Base-by-base conservation (phyloP, 2,888 invertebrate species). In the Apotomis capreana region DNA sequence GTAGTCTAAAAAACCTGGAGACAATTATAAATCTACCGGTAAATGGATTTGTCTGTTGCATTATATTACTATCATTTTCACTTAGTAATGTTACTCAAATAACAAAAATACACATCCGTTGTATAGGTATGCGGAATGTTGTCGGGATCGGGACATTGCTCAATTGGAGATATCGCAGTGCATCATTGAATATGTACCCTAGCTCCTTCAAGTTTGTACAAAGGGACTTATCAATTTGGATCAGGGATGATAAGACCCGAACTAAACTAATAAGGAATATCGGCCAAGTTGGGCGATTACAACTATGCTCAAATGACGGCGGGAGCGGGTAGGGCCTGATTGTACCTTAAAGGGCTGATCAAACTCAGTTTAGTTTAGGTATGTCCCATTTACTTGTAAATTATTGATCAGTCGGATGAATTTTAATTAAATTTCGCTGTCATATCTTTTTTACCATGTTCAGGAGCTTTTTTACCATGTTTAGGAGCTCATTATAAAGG, bases 201-300 rank as follows among this genome's bases (percentile, higher is more conserved):
- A 60, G 37, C 67, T 60, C 61, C 62, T 57, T 57, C 51, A 55
- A 60, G 64, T 44, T 40, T 15, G 44, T 55, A 57, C 57, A 67
- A 63, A 68, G 68, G 58, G 59, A 44, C 46, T 54, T 71, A 68
- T 63, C 68, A 68, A 72, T 72, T 55, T 51, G 60, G 68, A 67
- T 57, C 67, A 51, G 12, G 49, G 57, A 9, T 70, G 68, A 72
- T 72, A 63, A 58, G 55, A 46, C 46, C 49, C 52, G 52, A 62
- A 68, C 72, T 59, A 63, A 72, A 63, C 58, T 72, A 72, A 72
- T 68, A 63, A 68, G 68, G 68, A 46, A 57, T 54, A 65, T 37
- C 52, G 57, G 44, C 46, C 49, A 68, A 72, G 63, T 72, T 72
- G n/a, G 52, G 36, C 59, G 61, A 68, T 71, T 71, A 71, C 5